Base-by-base conservation (phyloP, 2,113 vertebrate genomes). In the Podilymbus podiceps region DNA sequence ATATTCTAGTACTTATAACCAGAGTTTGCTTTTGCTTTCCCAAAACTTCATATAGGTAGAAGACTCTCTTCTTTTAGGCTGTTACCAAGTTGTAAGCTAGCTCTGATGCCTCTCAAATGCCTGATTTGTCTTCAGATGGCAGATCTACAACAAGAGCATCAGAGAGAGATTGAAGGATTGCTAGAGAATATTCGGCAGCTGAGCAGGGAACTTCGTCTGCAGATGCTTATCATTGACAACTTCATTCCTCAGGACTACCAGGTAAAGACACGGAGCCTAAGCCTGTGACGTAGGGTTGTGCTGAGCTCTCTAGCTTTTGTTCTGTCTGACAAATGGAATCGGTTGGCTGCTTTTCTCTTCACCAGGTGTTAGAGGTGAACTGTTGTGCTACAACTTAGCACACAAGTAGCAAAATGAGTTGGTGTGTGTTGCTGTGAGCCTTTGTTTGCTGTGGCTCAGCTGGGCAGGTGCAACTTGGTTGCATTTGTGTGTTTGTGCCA, bases 191-290 rank as follows among this genome's bases (percentile, higher is more conserved):
- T 99, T 47, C 98, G 99, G 33, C 99, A 99, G 95, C 98, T 99
- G 88, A 99, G 99, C 96, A 98, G 99, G 68, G 99, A 99, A 25
- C 98, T 99, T 38, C 98, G 99, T 6, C 99, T 99, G 38, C 99
- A 99, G 97, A 99, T 99, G 98, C 99, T 99, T 33, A 99, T 99
- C 95, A 99, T 99, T 86, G 99, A 99, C 97, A 99, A 99, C 95
- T 99, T 99, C 95, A 99, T 99, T 96, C 99, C 99, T 94, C 99
- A 99, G 94, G 99, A 99, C 95, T 99, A 99, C 93, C 99, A 99
- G 98, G 99, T 99, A 83, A 82, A 55, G 46, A 33, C 24, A 30
- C 3, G 76, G 31, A 47, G 4, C 38, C 11, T 6, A 15, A 47
- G 85, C 38, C 44, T 69, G 64, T 15, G 66, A 15, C 3, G 8